Conservation (phyloP, 2,797 vertebrate genomes). For the Masticophis lateralis region DNA sequence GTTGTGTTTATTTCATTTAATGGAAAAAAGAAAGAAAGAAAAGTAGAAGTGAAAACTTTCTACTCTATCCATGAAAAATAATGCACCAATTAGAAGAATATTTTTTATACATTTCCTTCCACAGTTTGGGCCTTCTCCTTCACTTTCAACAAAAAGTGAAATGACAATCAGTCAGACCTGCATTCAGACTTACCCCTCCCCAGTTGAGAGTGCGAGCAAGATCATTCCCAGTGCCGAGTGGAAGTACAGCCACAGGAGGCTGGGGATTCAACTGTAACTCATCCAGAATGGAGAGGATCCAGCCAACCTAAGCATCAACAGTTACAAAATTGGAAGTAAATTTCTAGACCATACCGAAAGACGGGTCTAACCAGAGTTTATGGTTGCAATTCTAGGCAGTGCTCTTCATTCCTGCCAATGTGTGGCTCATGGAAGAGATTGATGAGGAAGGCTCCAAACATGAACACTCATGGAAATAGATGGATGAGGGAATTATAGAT, state of each 20-base stretch:
- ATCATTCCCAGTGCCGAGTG: constrained; percentile 97
- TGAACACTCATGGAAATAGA: not conserved
- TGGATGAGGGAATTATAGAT: not conserved
- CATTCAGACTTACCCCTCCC: constrained; percentile 90
- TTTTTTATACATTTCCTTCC: not conserved
- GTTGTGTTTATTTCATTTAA: not conserved
- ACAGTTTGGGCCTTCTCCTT: not conserved
- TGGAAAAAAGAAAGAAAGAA: not conserved
- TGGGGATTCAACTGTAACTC: constrained; percentile 93
- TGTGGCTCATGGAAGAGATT: not conserved
- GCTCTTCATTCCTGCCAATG: not conserved
- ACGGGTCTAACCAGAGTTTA: not conserved
- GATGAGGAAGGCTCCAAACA: not conserved
- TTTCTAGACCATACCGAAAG: no score
- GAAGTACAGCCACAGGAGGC: constrained; percentile 96
- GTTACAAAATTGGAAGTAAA: constrained; percentile 36
- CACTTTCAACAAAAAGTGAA: not conserved
- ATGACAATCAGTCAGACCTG: not conserved
- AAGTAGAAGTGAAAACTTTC: not conserved
- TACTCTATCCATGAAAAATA: not conserved
- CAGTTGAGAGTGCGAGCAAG: constrained; percentile 98
- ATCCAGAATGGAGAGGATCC: constrained; percentile 95
- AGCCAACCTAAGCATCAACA: constrained; percentile 84
- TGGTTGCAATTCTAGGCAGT: not conserved
- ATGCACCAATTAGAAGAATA: not conserved